Conservation (phyloP, 2,797 vertebrate genomes). For the Liasis olivaceus region DNA sequence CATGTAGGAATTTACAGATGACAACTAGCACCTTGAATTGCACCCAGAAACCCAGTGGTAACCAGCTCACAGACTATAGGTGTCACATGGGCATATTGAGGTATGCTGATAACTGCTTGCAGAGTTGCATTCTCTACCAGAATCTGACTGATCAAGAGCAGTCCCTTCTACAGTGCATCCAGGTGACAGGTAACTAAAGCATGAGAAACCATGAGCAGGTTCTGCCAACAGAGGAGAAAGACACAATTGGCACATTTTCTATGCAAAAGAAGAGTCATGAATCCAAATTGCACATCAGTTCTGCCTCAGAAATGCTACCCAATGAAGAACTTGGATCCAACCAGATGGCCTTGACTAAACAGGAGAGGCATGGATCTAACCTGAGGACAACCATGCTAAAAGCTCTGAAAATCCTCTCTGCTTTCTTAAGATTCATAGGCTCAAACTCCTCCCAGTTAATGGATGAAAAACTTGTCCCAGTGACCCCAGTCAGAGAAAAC, state of each 20-base stretch:
- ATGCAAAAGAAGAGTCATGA: background rate
- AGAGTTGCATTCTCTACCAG: background rate
- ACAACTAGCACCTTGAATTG: background rate
- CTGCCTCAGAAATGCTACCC: background rate
- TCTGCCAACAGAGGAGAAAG: background rate
- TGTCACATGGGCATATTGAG: background rate
- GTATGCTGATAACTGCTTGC: background rate
- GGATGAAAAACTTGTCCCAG: background rate
- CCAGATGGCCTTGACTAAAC: background rate
- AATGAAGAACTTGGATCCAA: background rate
- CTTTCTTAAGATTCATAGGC: background rate
- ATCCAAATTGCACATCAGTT: background rate
- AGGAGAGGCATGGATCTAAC: background rate
- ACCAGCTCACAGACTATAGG: background rate
- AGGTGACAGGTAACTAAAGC: background rate
- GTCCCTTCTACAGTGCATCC: background rate
- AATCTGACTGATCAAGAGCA: background rate
- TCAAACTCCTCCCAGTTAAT: background rate
- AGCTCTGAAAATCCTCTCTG: background rate
- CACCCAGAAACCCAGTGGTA: background rate
- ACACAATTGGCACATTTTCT: background rate
- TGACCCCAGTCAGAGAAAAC: background rate
- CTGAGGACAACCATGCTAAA: background rate
- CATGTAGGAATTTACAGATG: background rate
- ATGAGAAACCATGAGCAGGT: background rate